A percentile compares a stretch with the other conserved stretches of the same genome.
These are phyloP conservation scores for Phortica magna DNA, from an alignment of 2,888 invertebrate species.

Conservation along the genomic window DNA sequence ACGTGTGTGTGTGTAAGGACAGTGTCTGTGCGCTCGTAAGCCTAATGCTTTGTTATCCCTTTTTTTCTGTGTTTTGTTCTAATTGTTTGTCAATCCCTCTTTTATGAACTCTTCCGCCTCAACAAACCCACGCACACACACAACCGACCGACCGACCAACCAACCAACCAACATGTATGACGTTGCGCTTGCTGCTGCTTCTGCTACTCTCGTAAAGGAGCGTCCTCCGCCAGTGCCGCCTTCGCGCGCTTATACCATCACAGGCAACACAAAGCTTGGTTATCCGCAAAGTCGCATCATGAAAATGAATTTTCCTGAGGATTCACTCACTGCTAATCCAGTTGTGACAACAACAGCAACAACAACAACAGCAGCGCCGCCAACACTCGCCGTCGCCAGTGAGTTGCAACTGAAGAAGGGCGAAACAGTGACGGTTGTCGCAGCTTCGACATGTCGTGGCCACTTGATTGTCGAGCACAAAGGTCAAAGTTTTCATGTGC, in stretches of 20 bases:
- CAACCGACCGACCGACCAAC: no score
- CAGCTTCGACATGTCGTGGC: slow-evolving; percentile 91
- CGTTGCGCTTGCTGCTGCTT: not conserved
- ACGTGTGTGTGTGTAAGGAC: not conserved
- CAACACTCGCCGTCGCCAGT: slow-evolving; percentile 40
- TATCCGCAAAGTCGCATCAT: slow-evolving; percentile 95
- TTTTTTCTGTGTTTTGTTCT: not conserved
- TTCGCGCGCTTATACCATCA: slow-evolving; percentile 92
- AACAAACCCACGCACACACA: no score
- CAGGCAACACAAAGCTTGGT: slow-evolving; percentile 92
- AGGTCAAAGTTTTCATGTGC: slow-evolving; percentile 86
- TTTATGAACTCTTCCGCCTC: slow-evolving; percentile 39
- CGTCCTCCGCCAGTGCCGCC: slow-evolving; percentile 95
- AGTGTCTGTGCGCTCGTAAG: no score
- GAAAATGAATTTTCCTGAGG: slow-evolving; percentile 91
- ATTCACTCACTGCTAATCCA: slow-evolving; percentile 73
- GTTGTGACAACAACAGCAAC: slow-evolving; percentile 48
- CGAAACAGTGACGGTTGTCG: slow-evolving; percentile 91
- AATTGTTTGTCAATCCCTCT: slow-evolving; percentile 31
- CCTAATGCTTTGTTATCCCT: no score
- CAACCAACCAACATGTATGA: not conserved
- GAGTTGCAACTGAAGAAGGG: slow-evolving; percentile 85
- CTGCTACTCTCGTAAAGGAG: slow-evolving; percentile 80
- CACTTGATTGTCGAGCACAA: slow-evolving; percentile 92
- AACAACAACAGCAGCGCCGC: slow-evolving; percentile 49